Conservation (phyloP, 2,797 vertebrate species). For the Pterois miles region DNA sequence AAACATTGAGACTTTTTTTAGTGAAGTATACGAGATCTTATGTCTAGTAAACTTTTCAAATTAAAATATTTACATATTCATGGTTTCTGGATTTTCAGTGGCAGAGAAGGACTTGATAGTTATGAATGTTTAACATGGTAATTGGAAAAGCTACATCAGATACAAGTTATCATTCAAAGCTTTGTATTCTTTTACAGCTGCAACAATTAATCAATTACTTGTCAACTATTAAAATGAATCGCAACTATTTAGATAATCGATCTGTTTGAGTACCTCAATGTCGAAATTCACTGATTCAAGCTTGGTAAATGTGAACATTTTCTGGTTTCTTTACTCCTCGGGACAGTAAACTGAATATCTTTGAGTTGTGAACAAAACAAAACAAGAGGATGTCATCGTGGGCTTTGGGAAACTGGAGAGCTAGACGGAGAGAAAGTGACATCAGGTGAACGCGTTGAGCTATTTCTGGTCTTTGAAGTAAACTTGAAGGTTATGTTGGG, state of each 20-base stretch:
- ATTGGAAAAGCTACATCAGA: neutral
- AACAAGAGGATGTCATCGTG: no score
- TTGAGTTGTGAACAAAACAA: no score
- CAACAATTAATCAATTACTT: no score
- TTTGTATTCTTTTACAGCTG: neutral
- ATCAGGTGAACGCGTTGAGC: neutral
- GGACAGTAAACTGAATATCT: no score
- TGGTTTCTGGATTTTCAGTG: neutral
- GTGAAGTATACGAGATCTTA: no score
- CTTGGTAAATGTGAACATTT: no score
- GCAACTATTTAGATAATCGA: no score
- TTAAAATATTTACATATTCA: neutral
- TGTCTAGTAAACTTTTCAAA: neutral
- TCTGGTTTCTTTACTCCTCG: no score
- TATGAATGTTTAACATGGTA: no score
- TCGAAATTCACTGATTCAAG: no score
- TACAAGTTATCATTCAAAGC: neutral
- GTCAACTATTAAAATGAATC: no score
- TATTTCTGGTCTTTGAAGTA: conserved; percentile 10
- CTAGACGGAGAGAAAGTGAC: neutral
- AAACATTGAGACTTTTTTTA: neutral
- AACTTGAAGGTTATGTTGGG: neutral
- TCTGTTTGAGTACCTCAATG: no score
- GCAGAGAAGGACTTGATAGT: neutral
- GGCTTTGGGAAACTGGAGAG: neutral